Conservation (phyloP, 2,113 vertebrate species). For the Tylochromis polylepis region DNA sequence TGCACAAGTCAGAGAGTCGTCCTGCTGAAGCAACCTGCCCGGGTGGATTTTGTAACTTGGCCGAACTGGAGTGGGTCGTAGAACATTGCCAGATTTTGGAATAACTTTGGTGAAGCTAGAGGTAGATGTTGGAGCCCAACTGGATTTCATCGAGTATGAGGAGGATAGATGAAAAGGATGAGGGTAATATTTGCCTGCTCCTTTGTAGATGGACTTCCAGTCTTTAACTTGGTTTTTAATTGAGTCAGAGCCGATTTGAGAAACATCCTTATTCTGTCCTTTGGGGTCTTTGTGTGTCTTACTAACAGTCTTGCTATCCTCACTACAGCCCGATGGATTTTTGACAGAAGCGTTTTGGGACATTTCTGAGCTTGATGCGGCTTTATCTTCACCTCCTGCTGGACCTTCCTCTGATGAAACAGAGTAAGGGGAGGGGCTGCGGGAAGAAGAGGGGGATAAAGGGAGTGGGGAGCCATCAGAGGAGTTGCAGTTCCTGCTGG, state of each 20-base stretch:
- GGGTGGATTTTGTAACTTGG: conserved; percentile 44
- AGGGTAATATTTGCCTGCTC: background rate
- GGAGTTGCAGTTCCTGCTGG: conserved; percentile 47
- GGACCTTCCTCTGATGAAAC: conserved; percentile 72
- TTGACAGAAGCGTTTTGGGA: background rate
- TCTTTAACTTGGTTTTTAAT: conserved; percentile 41
- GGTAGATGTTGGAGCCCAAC: conserved; percentile 42
- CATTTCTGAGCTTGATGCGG: conserved; percentile 8
- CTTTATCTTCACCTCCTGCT: conserved; percentile 12
- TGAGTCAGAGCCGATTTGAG: background rate
- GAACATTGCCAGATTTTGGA: conserved; percentile 55
- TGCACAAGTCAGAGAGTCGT: conserved; percentile 7
- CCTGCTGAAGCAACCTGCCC: conserved; percentile 13
- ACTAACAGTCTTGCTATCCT: conserved; percentile 36
- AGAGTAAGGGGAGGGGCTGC: conserved; percentile 69
- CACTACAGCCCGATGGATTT: background rate
- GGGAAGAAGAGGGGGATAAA: conserved; percentile 67
- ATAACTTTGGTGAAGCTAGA: conserved; percentile 73
- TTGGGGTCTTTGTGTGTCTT: conserved; percentile 22
- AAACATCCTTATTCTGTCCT: conserved; percentile 23
- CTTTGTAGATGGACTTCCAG: conserved; percentile 41
- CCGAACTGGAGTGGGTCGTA: conserved; percentile 56
- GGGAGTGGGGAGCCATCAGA: conserved; percentile 73
- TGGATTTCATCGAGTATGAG: conserved; percentile 4
- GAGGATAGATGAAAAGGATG: background rate